phyloP scores from a whole-genome alignment of 35 echinoderm and acorn worm genomes.

The Ophioderma brevispina region DNA sequence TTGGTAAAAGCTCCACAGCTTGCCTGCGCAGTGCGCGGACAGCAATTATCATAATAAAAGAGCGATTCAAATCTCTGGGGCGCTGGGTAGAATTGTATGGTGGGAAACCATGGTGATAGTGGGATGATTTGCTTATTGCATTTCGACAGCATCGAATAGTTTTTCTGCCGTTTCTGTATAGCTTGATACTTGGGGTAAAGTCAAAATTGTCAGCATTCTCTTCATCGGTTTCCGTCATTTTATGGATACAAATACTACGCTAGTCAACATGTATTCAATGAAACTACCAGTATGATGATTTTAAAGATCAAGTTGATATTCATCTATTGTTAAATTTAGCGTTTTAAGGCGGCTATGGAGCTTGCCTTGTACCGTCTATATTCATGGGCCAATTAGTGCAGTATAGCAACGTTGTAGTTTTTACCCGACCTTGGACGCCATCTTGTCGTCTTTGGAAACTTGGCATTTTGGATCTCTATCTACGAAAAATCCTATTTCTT shows the following conservation, averaged over 20 bases:
- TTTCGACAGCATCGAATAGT: conserved; percentile 21
- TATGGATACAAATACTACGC: too few species aligned
- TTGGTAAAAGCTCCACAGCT: background rate
- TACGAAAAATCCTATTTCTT: background rate
- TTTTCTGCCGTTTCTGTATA: background rate
- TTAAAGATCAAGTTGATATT: too few species aligned
- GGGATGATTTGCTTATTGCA: conserved; percentile 26
- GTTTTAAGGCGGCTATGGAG: background rate
- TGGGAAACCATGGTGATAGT: conserved; percentile 41
- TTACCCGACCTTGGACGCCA: background rate
- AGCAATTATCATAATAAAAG: conserved; percentile 44
- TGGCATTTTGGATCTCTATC: background rate
- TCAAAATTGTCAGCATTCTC: too few species aligned
- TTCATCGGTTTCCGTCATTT: too few species aligned
- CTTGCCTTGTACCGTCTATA: background rate
- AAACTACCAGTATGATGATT: too few species aligned
- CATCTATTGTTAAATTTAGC: too few species aligned
- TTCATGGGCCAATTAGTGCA: background rate
- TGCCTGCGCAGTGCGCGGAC: conserved; percentile 1
- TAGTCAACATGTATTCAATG: too few species aligned
- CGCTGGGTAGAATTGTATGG: conserved; percentile 25
- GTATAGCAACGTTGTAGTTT: background rate
- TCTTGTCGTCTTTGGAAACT: background rate
- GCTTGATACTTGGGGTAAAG: background rate
- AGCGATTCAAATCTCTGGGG: conserved; percentile 32